Conservation (phyloP, 2,113 vertebrate species). For the Parus major region DNA sequence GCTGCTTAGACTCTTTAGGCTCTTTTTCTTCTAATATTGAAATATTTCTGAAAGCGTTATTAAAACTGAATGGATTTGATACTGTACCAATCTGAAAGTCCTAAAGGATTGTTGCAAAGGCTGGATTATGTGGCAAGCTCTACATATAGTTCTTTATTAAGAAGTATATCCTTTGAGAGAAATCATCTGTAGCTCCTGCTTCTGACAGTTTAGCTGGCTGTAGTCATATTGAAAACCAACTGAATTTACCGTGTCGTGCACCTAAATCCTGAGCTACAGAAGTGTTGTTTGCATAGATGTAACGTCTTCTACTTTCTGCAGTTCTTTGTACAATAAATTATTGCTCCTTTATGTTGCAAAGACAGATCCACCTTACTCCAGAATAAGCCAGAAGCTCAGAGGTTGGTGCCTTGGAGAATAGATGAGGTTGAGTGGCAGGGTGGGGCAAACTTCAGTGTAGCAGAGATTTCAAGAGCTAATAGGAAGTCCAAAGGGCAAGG, state of each 20-base stretch:
- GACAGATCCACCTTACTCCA: not conserved
- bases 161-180: not conserved
- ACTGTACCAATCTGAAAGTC: not conserved
- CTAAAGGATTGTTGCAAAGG: not conserved
- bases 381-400: not conserved
- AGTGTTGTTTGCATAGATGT: not conserved
- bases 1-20: not conserved
- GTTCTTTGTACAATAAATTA: not conserved
- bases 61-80: not conserved
- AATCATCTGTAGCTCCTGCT: not conserved
- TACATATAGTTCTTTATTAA: not conserved
- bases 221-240: not conserved
- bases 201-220: not conserved
- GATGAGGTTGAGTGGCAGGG: not conserved
- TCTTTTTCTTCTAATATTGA: not conserved
- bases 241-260: not conserved
- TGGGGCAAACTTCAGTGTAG: not conserved
- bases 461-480: conserved; percentile 15
- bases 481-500: conserved; percentile 47
- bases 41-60: not conserved
- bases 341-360: not conserved
- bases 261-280: not conserved
- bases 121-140: not conserved
- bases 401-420: not conserved
- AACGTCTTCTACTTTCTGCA: not conserved